Conservation (phyloP, 2,888 invertebrate species). For the Cosmopolites sordidus region DNA sequence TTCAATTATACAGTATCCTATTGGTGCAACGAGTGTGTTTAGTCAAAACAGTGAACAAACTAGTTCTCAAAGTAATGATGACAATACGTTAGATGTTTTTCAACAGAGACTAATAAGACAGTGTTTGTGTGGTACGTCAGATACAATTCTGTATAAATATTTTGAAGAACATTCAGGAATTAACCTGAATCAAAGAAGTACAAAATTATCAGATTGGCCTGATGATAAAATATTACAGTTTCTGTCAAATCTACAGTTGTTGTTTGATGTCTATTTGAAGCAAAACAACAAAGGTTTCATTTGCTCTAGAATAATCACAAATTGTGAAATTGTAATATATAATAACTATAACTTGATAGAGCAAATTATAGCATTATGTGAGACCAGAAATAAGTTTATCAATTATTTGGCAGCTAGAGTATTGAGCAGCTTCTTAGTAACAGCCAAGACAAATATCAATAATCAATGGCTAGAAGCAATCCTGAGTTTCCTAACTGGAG, state of each 20-base stretch:
- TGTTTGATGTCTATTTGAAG: slow-evolving; percentile 80
- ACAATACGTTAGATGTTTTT: slow-evolving; percentile 49
- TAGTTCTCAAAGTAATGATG: slow-evolving; percentile 18
- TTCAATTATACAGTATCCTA: slow-evolving; percentile 18
- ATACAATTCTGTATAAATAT: slow-evolving; percentile 64
- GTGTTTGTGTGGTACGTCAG: slow-evolving; percentile 73
- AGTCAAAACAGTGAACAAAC: slow-evolving; percentile 12
- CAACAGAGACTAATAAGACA: slow-evolving; percentile 68
- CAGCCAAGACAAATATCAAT: slow-evolving; percentile 77
- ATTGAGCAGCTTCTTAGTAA: slow-evolving; percentile 76
- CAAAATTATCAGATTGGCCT: slow-evolving; percentile 60
- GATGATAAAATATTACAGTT: slow-evolving; percentile 69
- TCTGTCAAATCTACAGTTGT: slow-evolving; percentile 75
- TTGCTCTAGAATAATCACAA: slow-evolving; percentile 74
- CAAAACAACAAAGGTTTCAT: slow-evolving; percentile 79
- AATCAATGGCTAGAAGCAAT: slow-evolving; percentile 76
- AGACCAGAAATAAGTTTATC: slow-evolving; percentile 74
- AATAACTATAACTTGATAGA: slow-evolving; percentile 81
- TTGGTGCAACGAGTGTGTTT: slow-evolving; percentile 4
- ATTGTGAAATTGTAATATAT: slow-evolving; percentile 73
- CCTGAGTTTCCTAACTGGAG: slow-evolving; percentile 65
- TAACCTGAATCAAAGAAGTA: slow-evolving; percentile 50
- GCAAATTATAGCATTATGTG: slow-evolving; percentile 75
- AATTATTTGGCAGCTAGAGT: slow-evolving; percentile 77
- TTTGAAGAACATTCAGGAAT: slow-evolving; percentile 60